Percentiles rank a stretch among this genome's conserved stretches.
phyloP scores from a whole-genome alignment of 2,797 vertebrate genomes.

The Aulostomus chinensis region DNA sequence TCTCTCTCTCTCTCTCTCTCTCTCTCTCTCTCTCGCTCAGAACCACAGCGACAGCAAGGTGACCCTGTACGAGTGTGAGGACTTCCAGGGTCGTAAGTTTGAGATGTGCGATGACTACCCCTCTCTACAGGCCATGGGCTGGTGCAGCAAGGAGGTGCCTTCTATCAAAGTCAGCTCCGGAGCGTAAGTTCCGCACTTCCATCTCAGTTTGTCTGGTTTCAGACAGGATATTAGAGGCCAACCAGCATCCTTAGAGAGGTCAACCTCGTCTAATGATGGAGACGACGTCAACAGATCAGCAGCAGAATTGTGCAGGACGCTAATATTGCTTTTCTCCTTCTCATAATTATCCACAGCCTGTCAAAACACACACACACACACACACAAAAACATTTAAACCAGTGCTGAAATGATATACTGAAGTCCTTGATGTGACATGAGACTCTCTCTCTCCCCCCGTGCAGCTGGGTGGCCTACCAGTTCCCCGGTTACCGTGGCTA shows the following conservation, averaged over 20 bases:
- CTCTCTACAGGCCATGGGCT: constrained; percentile 96
- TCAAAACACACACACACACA: too few species aligned
- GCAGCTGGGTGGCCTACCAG: constrained; percentile 96
- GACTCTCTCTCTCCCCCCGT: constrained; percentile 7
- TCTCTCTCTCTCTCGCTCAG: too few species aligned
- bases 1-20: constrained; percentile 1
- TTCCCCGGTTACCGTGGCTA: constrained; percentile 97
- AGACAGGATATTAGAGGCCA: too few species aligned
- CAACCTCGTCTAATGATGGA: too few species aligned
- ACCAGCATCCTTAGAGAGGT: too few species aligned
- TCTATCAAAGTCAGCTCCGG: constrained; percentile 95
- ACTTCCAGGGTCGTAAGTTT: constrained; percentile 95
- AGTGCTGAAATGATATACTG: background rate
- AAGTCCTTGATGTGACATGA: background rate
- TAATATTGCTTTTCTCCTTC: too few species aligned
- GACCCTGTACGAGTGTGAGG: constrained; percentile 91
- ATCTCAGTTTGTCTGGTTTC: too few species aligned
- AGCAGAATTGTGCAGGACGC: too few species aligned
- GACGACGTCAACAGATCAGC: too few species aligned
- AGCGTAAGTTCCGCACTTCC: constrained; percentile 82
- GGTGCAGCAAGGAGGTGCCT: constrained; percentile 94
- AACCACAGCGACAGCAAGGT: constrained; percentile 91
- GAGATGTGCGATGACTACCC: constrained; percentile 96
- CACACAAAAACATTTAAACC: too few species aligned
- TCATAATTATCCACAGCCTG: too few species aligned